Evolutionary conservation across 2,797 vertebrate genomes (phyloP).

Genomic region (Typhlichthys subterraneus): DNA sequence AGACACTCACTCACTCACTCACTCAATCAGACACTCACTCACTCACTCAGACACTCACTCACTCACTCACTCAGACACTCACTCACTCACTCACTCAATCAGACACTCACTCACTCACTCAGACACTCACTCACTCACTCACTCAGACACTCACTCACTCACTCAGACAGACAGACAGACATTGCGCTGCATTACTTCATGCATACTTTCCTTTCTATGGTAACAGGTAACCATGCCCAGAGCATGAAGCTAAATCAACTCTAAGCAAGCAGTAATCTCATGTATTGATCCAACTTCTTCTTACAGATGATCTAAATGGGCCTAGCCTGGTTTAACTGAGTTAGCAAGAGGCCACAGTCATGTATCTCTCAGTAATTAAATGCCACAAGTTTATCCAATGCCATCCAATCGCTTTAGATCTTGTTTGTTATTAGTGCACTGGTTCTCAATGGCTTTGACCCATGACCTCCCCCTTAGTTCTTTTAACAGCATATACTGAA

Average conservation of each 20-base stretch:
- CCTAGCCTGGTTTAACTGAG: conserved; percentile 23
- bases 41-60: not conserved
- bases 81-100: not conserved
- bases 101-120: not conserved
- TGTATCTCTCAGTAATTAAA: conserved; percentile 42
- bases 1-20: too few species aligned
- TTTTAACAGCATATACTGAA: too few species aligned
- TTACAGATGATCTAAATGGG: conserved; percentile 32
- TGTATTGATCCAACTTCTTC: conserved; percentile 14
- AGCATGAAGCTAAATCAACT: conserved; percentile 29
- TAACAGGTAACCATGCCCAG: conserved; percentile 7
- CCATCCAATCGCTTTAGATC: conserved; percentile 46
- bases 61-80: not conserved
- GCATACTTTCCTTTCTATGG: too few species aligned
- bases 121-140: not conserved
- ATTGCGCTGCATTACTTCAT: too few species aligned
- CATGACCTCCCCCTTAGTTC: too few species aligned
- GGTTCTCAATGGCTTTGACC: conserved; percentile 14
- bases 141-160: conserved; percentile 1
- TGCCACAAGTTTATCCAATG: conserved; percentile 27
- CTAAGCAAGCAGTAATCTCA: conserved; percentile 4
- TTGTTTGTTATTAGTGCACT: conserved; percentile 47
- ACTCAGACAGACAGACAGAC: not conserved
- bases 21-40: too few species aligned
- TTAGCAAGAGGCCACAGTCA: conserved; percentile 21